Evolutionary conservation across 2,888 invertebrate genomes (phyloP).

Genomic region (Caenorhabditis becei): DNA sequence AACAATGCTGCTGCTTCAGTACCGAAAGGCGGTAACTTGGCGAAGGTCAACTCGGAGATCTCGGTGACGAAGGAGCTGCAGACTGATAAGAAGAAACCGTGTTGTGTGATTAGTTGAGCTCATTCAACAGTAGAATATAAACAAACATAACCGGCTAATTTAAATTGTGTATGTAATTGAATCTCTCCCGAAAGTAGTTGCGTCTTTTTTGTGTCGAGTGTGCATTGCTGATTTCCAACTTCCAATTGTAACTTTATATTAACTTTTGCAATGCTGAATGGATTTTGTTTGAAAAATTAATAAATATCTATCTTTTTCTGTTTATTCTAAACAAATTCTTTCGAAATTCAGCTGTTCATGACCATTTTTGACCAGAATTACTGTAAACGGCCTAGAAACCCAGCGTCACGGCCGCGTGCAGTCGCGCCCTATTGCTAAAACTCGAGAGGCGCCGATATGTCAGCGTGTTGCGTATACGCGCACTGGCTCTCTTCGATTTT

Average conservation of each 20-base stretch:
- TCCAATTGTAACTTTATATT: too few relatives aligned
- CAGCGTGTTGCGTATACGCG: conserved; percentile 1
- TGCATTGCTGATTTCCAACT: background rate
- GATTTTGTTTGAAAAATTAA: too few relatives aligned
- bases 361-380: too few relatives aligned
- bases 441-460: conserved; percentile 9
- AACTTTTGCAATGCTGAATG: too few relatives aligned
- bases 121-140: background rate
- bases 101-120: conserved; percentile 63
- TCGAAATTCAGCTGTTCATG: too few relatives aligned
- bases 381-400: background rate
- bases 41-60: conserved; percentile 68
- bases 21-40: conserved; percentile 48
- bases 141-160: conserved; percentile 5
- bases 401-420: conserved; percentile 10
- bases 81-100: conserved; percentile 62
- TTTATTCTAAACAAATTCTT: too few relatives aligned
- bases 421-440: conserved; percentile 5
- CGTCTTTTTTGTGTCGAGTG: background rate
- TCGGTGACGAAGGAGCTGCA: conserved; percentile 55
- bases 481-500: conserved; percentile 15
- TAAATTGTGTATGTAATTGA: background rate
- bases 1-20: conserved; percentile 27
- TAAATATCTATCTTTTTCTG: too few relatives aligned
- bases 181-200: background rate